Conservation (phyloP, 2,888 invertebrate genomes). For the Gymnoscelis rufifasciata region DNA sequence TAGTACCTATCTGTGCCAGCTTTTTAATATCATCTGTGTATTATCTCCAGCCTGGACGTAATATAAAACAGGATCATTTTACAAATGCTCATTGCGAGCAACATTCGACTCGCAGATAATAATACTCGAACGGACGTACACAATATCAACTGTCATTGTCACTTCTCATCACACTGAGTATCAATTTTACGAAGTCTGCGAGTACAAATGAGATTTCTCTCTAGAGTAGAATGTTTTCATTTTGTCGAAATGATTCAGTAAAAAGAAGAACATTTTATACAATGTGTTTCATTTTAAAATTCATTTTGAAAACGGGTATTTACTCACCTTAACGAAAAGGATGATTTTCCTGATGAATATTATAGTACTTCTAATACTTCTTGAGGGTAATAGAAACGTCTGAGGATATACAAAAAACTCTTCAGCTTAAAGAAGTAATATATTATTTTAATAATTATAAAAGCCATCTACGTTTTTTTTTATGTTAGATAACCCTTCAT, state of each 20-base stretch:
- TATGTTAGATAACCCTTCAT: too few species aligned
- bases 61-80: slow-evolving; percentile 41
- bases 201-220: background rate
- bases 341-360: too few species aligned
- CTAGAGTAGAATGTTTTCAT: background rate
- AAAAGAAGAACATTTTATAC: too few species aligned
- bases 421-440: too few species aligned
- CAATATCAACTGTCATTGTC: slow-evolving; percentile 1
- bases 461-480: too few species aligned
- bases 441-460: too few species aligned
- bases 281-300: too few species aligned
- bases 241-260: background rate
- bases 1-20: background rate
- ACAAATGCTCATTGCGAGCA: slow-evolving; percentile 28
- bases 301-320: too few species aligned
- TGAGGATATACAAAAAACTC: too few species aligned
- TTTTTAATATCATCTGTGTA: background rate
- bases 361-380: too few species aligned
- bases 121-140: slow-evolving; percentile 13
- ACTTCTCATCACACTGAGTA: background rate
- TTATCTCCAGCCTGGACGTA: slow-evolving; percentile 32
- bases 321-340: too few species aligned
- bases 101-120: slow-evolving; percentile 35
- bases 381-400: too few species aligned
- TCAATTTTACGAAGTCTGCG: background rate